A percentile compares a stretch with the other conserved stretches of the same genome.
These are phyloP conservation scores for Hipparchia sbordonii DNA, from an alignment of 2,888 invertebrate species.

Conservation along the genomic window DNA sequence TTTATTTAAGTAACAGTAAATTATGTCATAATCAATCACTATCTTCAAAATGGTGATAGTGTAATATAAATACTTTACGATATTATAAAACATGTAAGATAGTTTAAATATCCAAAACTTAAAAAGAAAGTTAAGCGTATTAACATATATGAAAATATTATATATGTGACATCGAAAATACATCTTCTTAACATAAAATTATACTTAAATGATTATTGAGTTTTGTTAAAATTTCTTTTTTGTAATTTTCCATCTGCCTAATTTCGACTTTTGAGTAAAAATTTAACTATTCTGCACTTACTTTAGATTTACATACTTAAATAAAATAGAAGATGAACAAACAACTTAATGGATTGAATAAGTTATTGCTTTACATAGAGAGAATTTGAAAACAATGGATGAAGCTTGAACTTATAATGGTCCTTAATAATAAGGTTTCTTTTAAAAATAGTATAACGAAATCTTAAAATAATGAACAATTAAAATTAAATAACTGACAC, in stretches of 20 bases:
- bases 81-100: neutral
- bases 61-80: neutral
- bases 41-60: neutral
- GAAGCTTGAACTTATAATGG: neutral
- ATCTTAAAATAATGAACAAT: too few relatives aligned
- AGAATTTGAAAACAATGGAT: neutral
- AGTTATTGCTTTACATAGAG: too few relatives aligned
- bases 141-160: slow-evolving; percentile 10
- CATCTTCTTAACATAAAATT: slow-evolving; percentile 7
- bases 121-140: slow-evolving; percentile 14
- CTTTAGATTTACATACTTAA: neutral
- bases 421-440: too few relatives aligned
- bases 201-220: neutral
- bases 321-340: neutral
- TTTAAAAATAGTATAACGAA: too few relatives aligned
- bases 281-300: neutral
- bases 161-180: slow-evolving; percentile 10
- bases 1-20: neutral
- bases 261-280: neutral
- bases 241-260: slow-evolving; percentile 2
- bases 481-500: too few relatives aligned
- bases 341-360: too few relatives aligned
- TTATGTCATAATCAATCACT: neutral
- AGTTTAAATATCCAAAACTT: slow-evolving; percentile 6
- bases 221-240: neutral